Evolutionary conservation across 2,888 invertebrate species (phyloP), one percentile per base, ranked within the genome.

Genomic region (Latrodectus elegans): DNA sequence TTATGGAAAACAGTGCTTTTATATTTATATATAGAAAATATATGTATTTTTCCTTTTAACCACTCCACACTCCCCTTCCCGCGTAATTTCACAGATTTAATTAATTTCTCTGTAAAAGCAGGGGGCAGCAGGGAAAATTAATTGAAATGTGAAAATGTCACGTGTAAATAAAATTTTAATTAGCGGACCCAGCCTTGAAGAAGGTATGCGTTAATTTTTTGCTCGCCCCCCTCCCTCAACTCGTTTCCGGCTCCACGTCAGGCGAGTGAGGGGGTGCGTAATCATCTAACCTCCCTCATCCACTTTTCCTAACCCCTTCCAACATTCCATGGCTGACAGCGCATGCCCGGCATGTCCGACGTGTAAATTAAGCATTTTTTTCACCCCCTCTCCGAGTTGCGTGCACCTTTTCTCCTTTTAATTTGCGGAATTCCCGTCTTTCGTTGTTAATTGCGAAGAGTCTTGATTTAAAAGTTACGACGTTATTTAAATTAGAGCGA

Each of bases 131-230:
- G 38, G 38, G 88, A 84, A 88, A 88, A 88, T 88, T 88, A 88
- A 88, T 88, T 88, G 88, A 83, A 84, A 88, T 84, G 88, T 88
- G 88, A 88, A 88, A 88, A 88, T 84, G 88, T 88, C 88, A 88
- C 84, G 88, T 88, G 88, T 88, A 88, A 88, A 88, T 88, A 88
- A 88, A 88, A 88, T 88, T 88, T 88, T 88, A 88, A 88, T 88
- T 88, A 88, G 87, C 83, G 55, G 83, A 65, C 77, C 12, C 78
- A 78, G 78, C 82, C 68, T 52, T 74, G 74, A 75, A 71, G 79
- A 84, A 88, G 88, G 84, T 88, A 88, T 80, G 74, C 87, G 83
- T 88, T 78, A 74, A 79, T 83, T 88, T 88, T 87, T 87, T 87
- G 72, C 38, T 49, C 72, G 51, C 72, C 77, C 81, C 53, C 81